Conservation (phyloP, 2,113 vertebrate species). For the Gymnogyps californianus region DNA sequence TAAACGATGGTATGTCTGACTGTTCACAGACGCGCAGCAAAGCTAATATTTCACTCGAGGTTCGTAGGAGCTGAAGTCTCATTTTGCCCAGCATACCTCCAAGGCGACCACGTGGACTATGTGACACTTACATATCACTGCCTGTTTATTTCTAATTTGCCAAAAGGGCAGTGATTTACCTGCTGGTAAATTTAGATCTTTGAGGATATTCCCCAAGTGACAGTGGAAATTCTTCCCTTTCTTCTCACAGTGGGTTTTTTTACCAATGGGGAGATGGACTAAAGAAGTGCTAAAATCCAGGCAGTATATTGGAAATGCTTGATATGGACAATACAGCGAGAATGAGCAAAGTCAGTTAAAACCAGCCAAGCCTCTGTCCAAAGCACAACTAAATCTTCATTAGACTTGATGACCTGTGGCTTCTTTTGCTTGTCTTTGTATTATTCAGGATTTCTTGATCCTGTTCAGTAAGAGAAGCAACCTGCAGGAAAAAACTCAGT, state of each 20-base stretch:
- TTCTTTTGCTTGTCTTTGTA: not conserved
- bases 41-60: not conserved
- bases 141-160: constrained; percentile 37
- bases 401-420: not conserved
- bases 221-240: not conserved
- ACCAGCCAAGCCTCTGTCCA: not conserved
- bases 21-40: not conserved
- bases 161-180: not conserved
- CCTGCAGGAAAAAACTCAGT: not conserved
- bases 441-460: not conserved
- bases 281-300: not conserved
- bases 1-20: not conserved
- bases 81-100: not conserved
- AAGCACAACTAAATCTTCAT: not conserved
- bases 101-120: not conserved
- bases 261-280: not conserved
- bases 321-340: not conserved
- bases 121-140: not conserved
- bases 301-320: not conserved
- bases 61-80: not conserved
- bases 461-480: not conserved
- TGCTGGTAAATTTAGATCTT: not conserved
- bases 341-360: not conserved
- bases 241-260: not conserved
- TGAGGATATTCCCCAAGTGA: not conserved